Base-by-base conservation (phyloP, 2,797 vertebrate genomes). In the Carduelis carduelis region DNA sequence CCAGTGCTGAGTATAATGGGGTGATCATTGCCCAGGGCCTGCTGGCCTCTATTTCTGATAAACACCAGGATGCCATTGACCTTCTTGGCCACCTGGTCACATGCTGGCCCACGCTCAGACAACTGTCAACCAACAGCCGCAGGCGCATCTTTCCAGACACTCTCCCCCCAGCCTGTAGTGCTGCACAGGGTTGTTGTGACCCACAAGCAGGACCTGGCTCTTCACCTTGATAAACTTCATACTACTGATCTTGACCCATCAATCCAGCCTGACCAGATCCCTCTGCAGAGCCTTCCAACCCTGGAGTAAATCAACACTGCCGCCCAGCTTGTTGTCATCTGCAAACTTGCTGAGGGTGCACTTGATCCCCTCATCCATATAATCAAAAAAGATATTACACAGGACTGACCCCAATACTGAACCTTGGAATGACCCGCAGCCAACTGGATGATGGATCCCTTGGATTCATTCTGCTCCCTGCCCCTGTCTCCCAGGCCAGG, bases 161-260 rank as follows among this genome's bases (percentile, higher is more conserved):
- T 68, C 26, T 71, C 1, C 5, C 18, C 32, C 2, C 6, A 55
- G 55, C 19, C 22, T 32, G 12, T 28, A 27, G 18, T 8, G 30
- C 30, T 81, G 47, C 30, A 23, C 11, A 15, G 24, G 11, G 14
- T 8, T 66, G 18, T 32, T 66, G 53, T 53, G 30, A 53, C 26
- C 8, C 61, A 46, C 3, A 1, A 10, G 18, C 21, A 34, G 53
- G 17, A 46, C 34, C 34, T 7, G 8, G 53, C 7, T 47, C 39
- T 60, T 64, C 0, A 0, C 37, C 52, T 44, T 26, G 21, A 41
- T 65, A 37, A 71, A 37, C 37, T 15, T 65, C 32, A 37, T 11
- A n/a, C 13, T 3, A 0, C 3, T 44, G 27, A 37, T n/a, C n/a
- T 65, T 3, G 2, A 44, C 13, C 23, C 75, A 64, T 50, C 0